Percentiles rank a stretch among this genome's conserved stretches.
phyloP scores from a whole-genome alignment of 2,888 invertebrate species.

The Dione vanillae region DNA sequence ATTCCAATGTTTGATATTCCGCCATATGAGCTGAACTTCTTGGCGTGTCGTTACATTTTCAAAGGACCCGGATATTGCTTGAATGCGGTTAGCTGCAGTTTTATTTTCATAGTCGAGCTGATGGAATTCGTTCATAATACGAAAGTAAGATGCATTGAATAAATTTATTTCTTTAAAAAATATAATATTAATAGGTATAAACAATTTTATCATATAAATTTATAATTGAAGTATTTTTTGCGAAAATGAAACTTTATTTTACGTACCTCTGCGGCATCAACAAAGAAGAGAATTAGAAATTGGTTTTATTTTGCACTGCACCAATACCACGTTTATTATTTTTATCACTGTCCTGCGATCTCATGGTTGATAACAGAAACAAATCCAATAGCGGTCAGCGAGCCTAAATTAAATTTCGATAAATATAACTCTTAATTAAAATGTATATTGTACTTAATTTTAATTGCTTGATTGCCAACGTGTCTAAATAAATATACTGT shows the following conservation, averaged over 20 bases:
- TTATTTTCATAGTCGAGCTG: conserved; percentile 47
- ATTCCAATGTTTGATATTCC: conserved; percentile 27
- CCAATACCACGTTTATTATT: no score
- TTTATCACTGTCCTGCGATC: neutral
- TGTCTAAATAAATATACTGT: neutral
- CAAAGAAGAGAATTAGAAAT: no score
- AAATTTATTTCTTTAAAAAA: neutral
- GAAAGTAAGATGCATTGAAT: conserved; percentile 5
- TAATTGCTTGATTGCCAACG: conserved; percentile 1
- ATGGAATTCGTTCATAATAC: conserved; percentile 30
- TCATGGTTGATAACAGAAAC: neutral
- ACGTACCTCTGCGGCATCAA: no score
- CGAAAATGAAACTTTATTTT: no score
- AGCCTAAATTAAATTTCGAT: neutral
- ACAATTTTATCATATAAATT: no score
- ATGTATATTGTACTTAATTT: neutral
- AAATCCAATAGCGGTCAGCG: neutral
- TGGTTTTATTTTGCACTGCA: no score
- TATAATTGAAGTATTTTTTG: no score
- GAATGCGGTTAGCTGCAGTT: conserved; percentile 59
- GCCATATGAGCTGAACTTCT: conserved; percentile 24
- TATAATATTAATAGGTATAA: neutral
- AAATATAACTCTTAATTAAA: neutral
- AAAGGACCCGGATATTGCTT: conserved; percentile 70
- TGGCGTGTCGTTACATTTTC: conserved; percentile 57